A percentile compares a stretch with the other conserved stretches of the same genome.
Conservation (phyloP, 2,113 vertebrate genomes). For the Rallus limicola region DNA sequence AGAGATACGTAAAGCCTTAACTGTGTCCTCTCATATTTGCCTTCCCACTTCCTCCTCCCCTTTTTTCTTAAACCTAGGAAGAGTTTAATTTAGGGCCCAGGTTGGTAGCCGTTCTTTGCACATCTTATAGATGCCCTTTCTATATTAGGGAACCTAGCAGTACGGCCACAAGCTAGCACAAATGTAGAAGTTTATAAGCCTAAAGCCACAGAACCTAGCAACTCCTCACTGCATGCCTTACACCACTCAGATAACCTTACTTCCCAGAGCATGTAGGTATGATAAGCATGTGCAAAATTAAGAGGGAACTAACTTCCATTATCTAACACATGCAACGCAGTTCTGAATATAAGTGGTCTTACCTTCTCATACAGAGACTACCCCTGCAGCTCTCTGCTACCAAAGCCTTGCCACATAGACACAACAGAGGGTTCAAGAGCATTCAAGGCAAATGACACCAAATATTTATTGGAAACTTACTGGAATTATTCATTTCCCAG, state of each 20-base stretch:
- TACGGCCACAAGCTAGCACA: not conserved
- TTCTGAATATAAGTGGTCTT: not conserved
- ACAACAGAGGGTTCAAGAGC: not conserved
- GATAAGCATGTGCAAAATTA: not conserved
- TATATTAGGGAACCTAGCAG: not conserved
- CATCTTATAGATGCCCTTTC: not conserved
- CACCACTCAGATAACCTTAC: not conserved
- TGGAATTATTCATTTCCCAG: not conserved
- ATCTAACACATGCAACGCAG: not conserved
- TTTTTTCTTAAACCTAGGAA: not conserved
- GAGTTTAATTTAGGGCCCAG: not conserved
- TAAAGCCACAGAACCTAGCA: not conserved
- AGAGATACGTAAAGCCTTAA: fast-evolving
- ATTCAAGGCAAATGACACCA: not conserved
- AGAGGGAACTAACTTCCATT: not conserved
- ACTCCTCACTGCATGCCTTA: fast-evolving
- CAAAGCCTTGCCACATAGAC: not conserved
- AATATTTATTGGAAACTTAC: not conserved
- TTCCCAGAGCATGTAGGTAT: too few species aligned
- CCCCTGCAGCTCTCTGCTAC: not conserved
- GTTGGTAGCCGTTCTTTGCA: not conserved
- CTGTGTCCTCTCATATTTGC: not conserved
- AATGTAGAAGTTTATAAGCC: not conserved
- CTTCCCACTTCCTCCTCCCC: not conserved
- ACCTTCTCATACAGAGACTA: not conserved